These are phyloP conservation scores for Poeciliopsis retropinna DNA, from an alignment of 2,113 vertebrate species.

Conservation along the genomic window DNA sequence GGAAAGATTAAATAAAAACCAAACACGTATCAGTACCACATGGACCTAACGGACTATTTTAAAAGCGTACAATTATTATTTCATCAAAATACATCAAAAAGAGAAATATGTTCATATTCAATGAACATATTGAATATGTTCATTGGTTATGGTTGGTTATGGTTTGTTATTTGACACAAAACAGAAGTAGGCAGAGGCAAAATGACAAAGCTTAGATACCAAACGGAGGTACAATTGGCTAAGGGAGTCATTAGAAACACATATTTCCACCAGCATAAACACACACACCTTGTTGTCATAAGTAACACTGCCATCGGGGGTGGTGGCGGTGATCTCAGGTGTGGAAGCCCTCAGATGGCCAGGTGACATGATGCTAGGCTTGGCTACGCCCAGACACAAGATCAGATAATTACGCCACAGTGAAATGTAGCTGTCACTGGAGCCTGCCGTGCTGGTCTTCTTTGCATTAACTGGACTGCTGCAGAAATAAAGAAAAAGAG, in stretches of 20 bases:
- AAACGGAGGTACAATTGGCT: neutral
- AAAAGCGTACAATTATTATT: too few relatives aligned
- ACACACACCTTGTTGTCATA: constrained; percentile 93
- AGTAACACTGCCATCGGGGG: constrained; percentile 93
- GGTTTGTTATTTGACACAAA: too few relatives aligned
- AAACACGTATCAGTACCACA: neutral
- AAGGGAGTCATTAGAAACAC: neutral
- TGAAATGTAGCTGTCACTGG: constrained; percentile 92
- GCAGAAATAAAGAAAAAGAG: constrained; percentile 14
- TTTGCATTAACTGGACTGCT: constrained; percentile 97
- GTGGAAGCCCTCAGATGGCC: constrained; percentile 95
- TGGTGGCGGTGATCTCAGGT: constrained; percentile 96
- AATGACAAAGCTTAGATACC: neutral
- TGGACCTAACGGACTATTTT: too few relatives aligned
- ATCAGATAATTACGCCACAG: constrained; percentile 98
- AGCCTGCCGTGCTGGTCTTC: constrained; percentile 91
- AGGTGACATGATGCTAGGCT: constrained; percentile 98
- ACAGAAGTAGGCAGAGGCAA: too few relatives aligned
- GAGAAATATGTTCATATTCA: neutral
- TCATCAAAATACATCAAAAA: too few relatives aligned
- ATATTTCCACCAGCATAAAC: neutral
- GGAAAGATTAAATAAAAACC: neutral
- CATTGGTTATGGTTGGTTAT: too few relatives aligned
- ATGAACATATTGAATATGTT: too few relatives aligned
- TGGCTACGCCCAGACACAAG: constrained; percentile 95